Conservation (phyloP, 2,888 invertebrate genomes). For the Drosophila fulvimacula region DNA sequence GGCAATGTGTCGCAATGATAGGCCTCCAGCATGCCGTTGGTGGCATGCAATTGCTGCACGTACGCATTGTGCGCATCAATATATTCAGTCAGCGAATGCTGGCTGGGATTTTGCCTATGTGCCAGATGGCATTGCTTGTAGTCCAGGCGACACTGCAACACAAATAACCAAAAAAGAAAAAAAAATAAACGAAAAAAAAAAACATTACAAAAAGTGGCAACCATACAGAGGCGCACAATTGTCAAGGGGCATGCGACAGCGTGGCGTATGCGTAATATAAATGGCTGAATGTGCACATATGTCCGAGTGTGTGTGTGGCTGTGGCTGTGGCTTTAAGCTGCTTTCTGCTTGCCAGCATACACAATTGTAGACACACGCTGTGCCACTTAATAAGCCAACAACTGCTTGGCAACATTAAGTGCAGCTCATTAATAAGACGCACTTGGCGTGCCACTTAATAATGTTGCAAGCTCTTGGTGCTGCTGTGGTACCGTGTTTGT, state of each 20-base stretch:
- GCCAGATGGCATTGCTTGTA: constrained; percentile 94
- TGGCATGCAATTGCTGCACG: constrained; percentile 95
- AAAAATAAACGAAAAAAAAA: constrained; percentile 8
- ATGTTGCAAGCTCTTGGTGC: constrained; percentile 19
- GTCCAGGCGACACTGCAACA: constrained; percentile 92
- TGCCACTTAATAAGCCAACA: constrained; percentile 29
- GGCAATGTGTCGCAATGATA: constrained; percentile 95
- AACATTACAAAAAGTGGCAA: background rate
- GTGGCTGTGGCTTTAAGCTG: constrained; percentile 12
- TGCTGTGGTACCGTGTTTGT: background rate
- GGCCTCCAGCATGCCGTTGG: constrained; percentile 96
- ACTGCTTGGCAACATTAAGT: constrained; percentile 20
- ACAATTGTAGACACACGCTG: constrained; percentile 9
- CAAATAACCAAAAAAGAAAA: background rate
- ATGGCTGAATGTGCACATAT: background rate
- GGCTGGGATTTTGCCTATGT: constrained; percentile 90
- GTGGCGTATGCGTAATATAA: constrained; percentile 33
- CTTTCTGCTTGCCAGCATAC: constrained; percentile 11
- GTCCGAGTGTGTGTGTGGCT: background rate
- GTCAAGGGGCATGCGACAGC: constrained; percentile 29
- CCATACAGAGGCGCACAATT: background rate
- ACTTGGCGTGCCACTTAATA: constrained; percentile 35
- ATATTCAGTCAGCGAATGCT: constrained; percentile 90
- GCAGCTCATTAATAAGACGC: constrained; percentile 27
- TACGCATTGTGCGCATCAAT: constrained; percentile 97